Percentiles rank a stretch among this genome's conserved stretches.
Conservation (phyloP, 2,888 invertebrate species). For the Biston betularia region DNA sequence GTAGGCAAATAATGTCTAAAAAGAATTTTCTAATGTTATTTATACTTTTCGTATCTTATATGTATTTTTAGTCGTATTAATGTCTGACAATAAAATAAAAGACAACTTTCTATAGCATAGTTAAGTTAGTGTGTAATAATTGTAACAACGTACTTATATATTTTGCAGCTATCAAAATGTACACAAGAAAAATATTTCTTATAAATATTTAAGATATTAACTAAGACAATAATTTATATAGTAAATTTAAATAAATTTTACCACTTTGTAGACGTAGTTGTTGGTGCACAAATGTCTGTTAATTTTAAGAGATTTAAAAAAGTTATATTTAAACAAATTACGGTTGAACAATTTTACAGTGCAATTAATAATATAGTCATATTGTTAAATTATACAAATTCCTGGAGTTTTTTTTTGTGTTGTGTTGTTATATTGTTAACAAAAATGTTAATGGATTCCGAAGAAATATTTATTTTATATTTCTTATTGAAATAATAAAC, state of each 20-base stretch:
- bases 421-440: background rate
- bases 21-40: constrained; percentile 28
- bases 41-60: constrained; percentile 19
- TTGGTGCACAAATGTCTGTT: constrained; percentile 80
- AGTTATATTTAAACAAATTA: constrained; percentile 35
- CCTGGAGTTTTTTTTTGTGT: constrained; percentile 1
- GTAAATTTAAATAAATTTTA: constrained; percentile 47
- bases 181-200: constrained; percentile 34
- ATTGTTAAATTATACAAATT: constrained; percentile 8
- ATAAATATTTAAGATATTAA: constrained; percentile 22
- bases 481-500: too few relatives aligned
- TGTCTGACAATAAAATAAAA: constrained; percentile 39
- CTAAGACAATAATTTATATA: constrained; percentile 41
- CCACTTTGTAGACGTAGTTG: constrained; percentile 80
- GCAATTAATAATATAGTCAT: constrained; percentile 50
- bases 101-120: background rate
- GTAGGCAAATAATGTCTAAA: background rate
- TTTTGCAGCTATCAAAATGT: constrained; percentile 23
- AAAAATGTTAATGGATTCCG: too few relatives aligned
- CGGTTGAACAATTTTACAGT: constrained; percentile 47
- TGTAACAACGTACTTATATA: constrained; percentile 12
- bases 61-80: constrained; percentile 25
- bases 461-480: too few relatives aligned
- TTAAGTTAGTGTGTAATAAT: constrained; percentile 9
- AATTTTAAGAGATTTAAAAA: constrained; percentile 56